Evolutionary conservation across 2,797 vertebrate genomes (phyloP).

Genomic region (Myripristis murdjan): DNA sequence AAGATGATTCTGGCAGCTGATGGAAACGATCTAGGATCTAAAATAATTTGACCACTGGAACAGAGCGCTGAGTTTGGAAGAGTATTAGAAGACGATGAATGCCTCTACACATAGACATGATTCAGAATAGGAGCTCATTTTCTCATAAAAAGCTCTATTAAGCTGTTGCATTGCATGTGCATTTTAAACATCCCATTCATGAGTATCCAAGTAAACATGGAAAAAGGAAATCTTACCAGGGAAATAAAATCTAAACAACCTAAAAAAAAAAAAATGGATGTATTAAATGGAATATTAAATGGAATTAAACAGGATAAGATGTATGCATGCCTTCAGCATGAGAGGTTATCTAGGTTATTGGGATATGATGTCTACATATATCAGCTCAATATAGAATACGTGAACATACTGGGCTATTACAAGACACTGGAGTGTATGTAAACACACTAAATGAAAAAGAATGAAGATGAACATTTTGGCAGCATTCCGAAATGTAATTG

Average conservation of each 20-base stretch:
- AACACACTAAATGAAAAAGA: background rate
- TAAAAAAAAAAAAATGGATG: background rate
- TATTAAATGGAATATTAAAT: background rate
- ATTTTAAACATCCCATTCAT: background rate
- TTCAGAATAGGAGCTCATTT: background rate
- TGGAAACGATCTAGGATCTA: slow-evolving; percentile 13
- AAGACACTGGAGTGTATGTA: background rate
- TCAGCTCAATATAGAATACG: background rate
- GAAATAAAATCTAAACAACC: background rate
- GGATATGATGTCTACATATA: background rate
- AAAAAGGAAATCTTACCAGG: background rate
- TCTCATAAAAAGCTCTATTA: background rate
- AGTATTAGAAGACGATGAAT: background rate
- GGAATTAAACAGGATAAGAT: background rate
- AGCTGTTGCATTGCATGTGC: background rate
- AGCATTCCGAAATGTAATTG: slow-evolving; percentile 9
- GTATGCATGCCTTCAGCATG: background rate
- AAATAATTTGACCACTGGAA: background rate
- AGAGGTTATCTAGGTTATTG: background rate
- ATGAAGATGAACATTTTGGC: background rate
- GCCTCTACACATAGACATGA: too few relatives aligned
- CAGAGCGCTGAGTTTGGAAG: background rate
- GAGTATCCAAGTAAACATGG: background rate
- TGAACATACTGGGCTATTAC: background rate
- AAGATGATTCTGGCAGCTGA: slow-evolving; percentile 10